Base-by-base conservation (phyloP, 1,140 invertebrate genomes). In the Reticulitermes speratus region DNA sequence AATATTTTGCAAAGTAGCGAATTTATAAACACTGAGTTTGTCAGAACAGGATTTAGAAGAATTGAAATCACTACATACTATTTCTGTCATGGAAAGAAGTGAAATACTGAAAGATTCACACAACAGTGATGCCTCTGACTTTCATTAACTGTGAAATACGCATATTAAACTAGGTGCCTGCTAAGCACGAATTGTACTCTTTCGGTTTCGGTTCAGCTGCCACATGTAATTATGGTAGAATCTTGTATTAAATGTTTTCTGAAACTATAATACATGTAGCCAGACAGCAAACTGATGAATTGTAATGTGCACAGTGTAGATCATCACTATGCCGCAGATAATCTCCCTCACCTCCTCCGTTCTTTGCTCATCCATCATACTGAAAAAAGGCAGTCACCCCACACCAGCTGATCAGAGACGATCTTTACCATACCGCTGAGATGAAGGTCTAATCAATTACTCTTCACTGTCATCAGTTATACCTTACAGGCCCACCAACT, bases 391-490 rank as follows among this genome's bases (percentile, higher is more conserved):
- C 65, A 75, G 65, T n/a, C 65, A 75, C 65, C 65, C n/a, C 65
- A 75, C 25, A 75, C 65, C n/a, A 75, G 65, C 25, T 75, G 65
- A 75, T 75, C 65, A 75, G 65, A 75, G n/a, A 75, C n/a, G 65
- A 75, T 75, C n/a, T 75, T 75, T 75, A 75, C 65, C 65, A 75
- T 30, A 75, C 65, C 65, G 14, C 65, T 75, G 25, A 75, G 65
- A 75, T 75, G 65, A 75, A 75, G 65, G 65, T 75, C 65, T 75
- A 75, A 75, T 75, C 65, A 75, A 75, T 75, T 75, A 75, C 65
- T 75, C 65, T 30, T 75, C 65, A 8, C 65, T 75, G n/a, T 30
- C 65, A 75, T 75, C 65, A 75, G 65, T 75, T 25, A 75, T 75
- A 75, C 65, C 25, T 75, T 75, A 75, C 25, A 75, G 65, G 65